These are phyloP conservation scores for Lathronympha strigana DNA, from an alignment of 2,888 invertebrate species.

Conservation along the genomic window DNA sequence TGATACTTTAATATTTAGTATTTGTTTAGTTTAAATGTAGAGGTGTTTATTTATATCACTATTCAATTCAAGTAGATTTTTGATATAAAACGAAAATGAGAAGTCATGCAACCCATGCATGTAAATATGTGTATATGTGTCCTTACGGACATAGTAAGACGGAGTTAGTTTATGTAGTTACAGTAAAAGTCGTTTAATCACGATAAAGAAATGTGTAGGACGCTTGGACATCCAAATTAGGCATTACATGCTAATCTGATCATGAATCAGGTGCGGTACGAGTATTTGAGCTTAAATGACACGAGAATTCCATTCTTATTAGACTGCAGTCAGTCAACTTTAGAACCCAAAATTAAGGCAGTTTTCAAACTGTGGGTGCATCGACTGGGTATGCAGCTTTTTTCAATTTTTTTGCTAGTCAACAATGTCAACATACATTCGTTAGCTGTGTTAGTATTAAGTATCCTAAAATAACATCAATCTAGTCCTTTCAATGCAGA, in stretches of 20 bases:
- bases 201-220: slow-evolving; percentile 23
- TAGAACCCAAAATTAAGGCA: slow-evolving; percentile 18
- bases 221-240: slow-evolving; percentile 22
- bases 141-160: background rate
- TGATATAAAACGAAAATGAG: no score
- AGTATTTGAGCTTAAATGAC: slow-evolving; percentile 3
- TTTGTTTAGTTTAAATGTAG: background rate
- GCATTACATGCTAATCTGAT: slow-evolving; percentile 27
- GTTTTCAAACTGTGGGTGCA: background rate
- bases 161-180: background rate
- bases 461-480: no score
- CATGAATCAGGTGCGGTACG: slow-evolving; percentile 30
- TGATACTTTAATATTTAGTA: slow-evolving; percentile 2
- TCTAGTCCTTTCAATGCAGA: background rate
- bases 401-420: no score
- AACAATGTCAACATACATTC: no score
- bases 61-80: background rate
- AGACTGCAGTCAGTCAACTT: slow-evolving; percentile 13
- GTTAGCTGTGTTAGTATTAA: no score
- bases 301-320: slow-evolving; percentile 32
- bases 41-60: background rate
- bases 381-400: no score
- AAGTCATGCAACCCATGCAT: no score
- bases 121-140: no score
- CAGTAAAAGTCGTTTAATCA: slow-evolving; percentile 4